Conservation (phyloP, 2,888 invertebrate species). For the Bugulina stolonifera region DNA sequence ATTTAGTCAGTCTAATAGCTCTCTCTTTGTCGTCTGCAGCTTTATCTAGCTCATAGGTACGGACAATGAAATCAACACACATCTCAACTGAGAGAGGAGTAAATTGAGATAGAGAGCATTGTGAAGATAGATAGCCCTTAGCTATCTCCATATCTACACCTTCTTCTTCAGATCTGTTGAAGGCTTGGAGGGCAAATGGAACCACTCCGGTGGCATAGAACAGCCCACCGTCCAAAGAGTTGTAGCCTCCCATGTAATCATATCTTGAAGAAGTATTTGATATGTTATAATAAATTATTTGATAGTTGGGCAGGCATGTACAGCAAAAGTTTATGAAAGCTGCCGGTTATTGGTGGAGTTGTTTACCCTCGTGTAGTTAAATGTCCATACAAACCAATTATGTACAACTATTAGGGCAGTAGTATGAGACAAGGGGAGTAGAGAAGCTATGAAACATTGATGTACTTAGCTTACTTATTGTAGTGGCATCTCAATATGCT, state of each 20-base stretch:
- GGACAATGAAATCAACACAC: background rate
- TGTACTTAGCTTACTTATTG: no score
- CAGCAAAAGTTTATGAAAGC: no score
- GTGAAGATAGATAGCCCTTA: background rate
- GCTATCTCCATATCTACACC: background rate
- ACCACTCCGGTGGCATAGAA: background rate
- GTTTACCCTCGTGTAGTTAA: no score
- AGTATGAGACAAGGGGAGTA: no score
- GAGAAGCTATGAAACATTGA: no score
- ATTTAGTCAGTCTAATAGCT: background rate
- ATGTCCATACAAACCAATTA: no score
- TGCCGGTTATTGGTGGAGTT: no score
- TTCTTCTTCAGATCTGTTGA: background rate
- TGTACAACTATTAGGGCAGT: no score
- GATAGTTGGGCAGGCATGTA: no score
- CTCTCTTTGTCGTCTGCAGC: conserved; percentile 19
- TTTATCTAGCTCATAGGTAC: background rate
- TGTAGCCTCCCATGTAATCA: background rate
- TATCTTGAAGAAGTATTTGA: no score
- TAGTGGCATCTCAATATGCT: no score
- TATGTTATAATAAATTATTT: no score
- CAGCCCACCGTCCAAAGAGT: background rate
- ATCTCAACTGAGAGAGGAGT: conserved; percentile 2
- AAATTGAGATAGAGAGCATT: background rate
- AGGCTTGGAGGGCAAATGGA: background rate